phyloP scores from a whole-genome alignment of 2,797 vertebrate species.

The Typhlichthys subterraneus region DNA sequence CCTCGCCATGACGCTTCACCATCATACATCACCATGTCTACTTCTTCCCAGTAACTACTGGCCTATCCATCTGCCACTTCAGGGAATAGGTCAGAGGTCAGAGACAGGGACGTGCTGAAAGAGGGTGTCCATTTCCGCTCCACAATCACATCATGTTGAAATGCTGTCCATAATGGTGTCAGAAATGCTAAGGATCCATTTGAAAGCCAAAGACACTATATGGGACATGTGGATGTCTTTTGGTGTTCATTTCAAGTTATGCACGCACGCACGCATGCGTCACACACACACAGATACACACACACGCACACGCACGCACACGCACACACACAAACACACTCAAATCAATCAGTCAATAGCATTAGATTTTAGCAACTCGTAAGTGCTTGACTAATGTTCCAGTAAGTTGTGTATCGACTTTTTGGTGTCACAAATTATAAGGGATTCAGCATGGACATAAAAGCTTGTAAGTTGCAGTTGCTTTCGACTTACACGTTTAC shows the following conservation, averaged over 20 bases:
- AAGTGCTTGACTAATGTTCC: slow-evolving; percentile 37
- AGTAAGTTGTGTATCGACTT: slow-evolving; percentile 37
- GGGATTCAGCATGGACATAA: no score
- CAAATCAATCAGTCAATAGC: slow-evolving; percentile 50
- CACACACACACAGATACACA: slow-evolving; percentile 15
- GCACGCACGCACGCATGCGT: slow-evolving; percentile 7
- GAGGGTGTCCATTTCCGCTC: neutral
- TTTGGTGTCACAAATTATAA: slow-evolving; percentile 14
- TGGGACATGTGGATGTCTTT: neutral
- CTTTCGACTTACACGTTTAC: no score
- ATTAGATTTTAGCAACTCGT: slow-evolving; percentile 59
- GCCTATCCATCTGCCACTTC: slow-evolving; percentile 38
- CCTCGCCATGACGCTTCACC: slow-evolving; percentile 40
- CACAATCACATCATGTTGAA: slow-evolving; percentile 1
- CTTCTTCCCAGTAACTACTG: slow-evolving; percentile 29
- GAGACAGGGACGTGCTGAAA: slow-evolving; percentile 17
- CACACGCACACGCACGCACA: slow-evolving; percentile 1
- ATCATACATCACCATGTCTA: slow-evolving; percentile 39
- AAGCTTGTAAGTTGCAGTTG: no score
- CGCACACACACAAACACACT: slow-evolving; percentile 16
- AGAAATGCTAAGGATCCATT: neutral
- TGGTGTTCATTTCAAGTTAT: neutral
- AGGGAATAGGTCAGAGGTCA: slow-evolving; percentile 15
- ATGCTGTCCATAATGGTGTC: slow-evolving; percentile 10
- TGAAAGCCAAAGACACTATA: neutral